Percentiles rank a stretch among this genome's conserved stretches.
These are phyloP conservation scores for Vultur gryphus DNA, from an alignment of 2,797 vertebrate species.

Conservation along the genomic window DNA sequence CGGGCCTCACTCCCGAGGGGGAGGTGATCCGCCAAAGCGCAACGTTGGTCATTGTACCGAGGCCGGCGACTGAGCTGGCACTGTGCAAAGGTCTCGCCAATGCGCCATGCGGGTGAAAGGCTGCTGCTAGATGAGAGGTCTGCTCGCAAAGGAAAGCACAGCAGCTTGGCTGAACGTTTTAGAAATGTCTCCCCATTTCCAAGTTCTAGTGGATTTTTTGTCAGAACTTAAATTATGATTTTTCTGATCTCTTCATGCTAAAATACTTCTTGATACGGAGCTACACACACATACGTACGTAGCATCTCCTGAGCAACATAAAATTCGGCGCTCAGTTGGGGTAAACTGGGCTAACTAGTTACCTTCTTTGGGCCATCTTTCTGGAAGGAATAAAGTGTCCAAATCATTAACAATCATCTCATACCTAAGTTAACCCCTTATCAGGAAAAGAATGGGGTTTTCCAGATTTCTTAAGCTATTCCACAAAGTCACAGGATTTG, in stretches of 20 bases:
- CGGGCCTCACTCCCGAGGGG: not conserved
- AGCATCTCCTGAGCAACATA: not conserved
- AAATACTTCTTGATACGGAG: not conserved
- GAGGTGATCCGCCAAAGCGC: accelerated
- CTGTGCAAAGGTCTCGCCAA: accelerated
- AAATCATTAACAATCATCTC: not conserved
- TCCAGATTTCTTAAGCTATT: not conserved
- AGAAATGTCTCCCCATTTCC: not conserved
- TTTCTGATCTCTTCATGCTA: not conserved
- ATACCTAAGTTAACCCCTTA: not conserved
- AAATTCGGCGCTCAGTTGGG: accelerated
- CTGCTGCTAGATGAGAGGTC: not conserved
- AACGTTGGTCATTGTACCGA: accelerated
- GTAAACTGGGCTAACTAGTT: not conserved
- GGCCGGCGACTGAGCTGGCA: not conserved
- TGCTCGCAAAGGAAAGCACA: accelerated
- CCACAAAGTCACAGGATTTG: not conserved
- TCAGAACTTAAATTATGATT: not conserved
- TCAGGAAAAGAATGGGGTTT: not conserved
- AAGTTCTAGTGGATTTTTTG: not conserved
- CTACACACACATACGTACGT: accelerated
- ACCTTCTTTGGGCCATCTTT: not conserved
- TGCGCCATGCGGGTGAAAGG: accelerated
- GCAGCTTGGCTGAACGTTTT: not conserved
- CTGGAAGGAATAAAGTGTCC: not conserved